A percentile compares a stretch with the other conserved stretches of the same genome.
These are phyloP conservation scores for Alcedo quadribrachys DNA, from an alignment of 2,797 vertebrate genomes.

Conservation along the genomic window DNA sequence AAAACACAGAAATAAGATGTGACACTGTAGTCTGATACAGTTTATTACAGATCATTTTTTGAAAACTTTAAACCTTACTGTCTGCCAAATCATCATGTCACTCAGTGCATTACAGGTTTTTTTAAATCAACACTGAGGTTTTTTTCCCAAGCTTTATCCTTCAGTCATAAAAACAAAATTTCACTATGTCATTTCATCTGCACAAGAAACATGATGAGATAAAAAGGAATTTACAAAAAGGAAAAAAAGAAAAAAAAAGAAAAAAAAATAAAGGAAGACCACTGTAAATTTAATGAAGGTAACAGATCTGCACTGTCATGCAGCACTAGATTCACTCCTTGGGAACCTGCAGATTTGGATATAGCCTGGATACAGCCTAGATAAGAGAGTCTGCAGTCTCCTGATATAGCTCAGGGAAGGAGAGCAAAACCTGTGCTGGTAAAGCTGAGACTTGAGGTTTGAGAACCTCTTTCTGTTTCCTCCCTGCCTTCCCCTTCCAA, in stretches of 20 bases:
- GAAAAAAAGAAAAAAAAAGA: background rate
- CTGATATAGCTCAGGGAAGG: background rate
- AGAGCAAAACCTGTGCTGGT: background rate
- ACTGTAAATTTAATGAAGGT: background rate
- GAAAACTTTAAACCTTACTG: background rate
- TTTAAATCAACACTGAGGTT: background rate
- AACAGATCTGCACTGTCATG: background rate
- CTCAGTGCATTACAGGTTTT: background rate
- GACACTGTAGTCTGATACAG: background rate
- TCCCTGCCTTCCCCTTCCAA: background rate
- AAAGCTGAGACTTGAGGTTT: background rate
- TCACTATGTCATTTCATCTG: background rate
- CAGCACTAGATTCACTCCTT: conserved; percentile 12
- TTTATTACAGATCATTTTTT: background rate
- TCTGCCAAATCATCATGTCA: background rate
- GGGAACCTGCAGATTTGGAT: background rate
- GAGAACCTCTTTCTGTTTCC: background rate
- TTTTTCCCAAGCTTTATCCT: background rate
- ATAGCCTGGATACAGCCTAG: background rate
- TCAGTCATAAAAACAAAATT: background rate
- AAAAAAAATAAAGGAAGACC: background rate
- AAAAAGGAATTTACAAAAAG: conserved; percentile 6
- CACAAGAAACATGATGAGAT: background rate
- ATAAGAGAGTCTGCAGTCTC: background rate
- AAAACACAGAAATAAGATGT: background rate